These are phyloP conservation scores for Torymus aiolomorphi DNA, from an alignment of 2,888 invertebrate genomes.

Conservation along the genomic window DNA sequence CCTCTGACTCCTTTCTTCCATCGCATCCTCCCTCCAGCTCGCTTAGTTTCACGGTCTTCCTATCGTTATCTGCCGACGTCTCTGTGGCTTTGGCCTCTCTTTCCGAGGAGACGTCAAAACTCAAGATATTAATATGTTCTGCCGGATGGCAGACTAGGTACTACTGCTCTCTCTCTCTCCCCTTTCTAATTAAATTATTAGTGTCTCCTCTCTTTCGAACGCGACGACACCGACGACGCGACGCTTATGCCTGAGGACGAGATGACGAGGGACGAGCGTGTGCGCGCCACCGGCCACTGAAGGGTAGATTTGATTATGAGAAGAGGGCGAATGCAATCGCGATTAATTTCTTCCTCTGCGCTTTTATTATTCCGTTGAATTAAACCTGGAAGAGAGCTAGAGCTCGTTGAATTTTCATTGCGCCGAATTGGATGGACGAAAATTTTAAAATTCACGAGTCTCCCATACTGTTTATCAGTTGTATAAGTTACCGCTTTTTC, in stretches of 20 bases:
- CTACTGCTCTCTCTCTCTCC: conserved; percentile 42
- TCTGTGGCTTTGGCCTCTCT: conserved; percentile 50
- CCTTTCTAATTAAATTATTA: conserved; percentile 54
- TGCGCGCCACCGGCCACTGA: conserved; percentile 5
- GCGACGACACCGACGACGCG: too few relatives aligned
- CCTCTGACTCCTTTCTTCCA: neutral
- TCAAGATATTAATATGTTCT: conserved; percentile 75
- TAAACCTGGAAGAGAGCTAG: too few relatives aligned
- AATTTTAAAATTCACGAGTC: too few relatives aligned
- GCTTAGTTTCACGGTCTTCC: neutral
- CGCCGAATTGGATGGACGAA: too few relatives aligned
- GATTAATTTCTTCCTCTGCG: conserved; percentile 10
- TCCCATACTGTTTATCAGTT: too few relatives aligned
- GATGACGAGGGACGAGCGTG: conserved; percentile 2
- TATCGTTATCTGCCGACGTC: conserved; percentile 25
- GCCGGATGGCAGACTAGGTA: conserved; percentile 63
- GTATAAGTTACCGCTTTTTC: too few relatives aligned
- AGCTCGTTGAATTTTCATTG: too few relatives aligned
- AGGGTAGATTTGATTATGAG: conserved; percentile 34
- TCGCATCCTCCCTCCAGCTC: conserved; percentile 27
- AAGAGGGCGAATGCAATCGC: neutral
- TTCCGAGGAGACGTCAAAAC: conserved; percentile 70
- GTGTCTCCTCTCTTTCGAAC: conserved; percentile 8
- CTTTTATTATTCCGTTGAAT: neutral
- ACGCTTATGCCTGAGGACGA: neutral